Base-by-base conservation (phyloP, 2,888 invertebrate genomes). In the Hedychridium roseum region DNA sequence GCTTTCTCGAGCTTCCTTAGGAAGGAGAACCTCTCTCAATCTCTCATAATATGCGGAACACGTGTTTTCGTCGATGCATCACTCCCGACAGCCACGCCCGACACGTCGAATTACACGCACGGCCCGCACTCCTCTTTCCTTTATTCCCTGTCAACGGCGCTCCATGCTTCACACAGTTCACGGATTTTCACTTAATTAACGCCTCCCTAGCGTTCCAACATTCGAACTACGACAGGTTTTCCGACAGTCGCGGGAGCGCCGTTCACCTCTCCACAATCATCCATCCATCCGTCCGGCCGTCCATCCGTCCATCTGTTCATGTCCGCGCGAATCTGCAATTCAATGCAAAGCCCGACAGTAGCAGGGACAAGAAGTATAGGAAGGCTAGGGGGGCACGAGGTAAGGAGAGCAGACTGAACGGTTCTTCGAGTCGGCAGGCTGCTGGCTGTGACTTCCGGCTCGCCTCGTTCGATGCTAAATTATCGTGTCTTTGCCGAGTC, bases 401-500 rank as follows among this genome's bases (percentile, higher is more conserved):
- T n/a, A n/a, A n/a, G n/a, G n/a, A n/a, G n/a, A n/a, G n/a, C n/a
- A n/a, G n/a, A n/a, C n/a, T n/a, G n/a, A n/a, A n/a, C n/a, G n/a
- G n/a, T n/a, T n/a, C n/a, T n/a, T n/a, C n/a, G 23, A 23, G 23
- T 23, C 23, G 5, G 9, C 23, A 23, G 9, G 9, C 5, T 23
- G 23, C 23, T 23, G 5, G 23, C 5, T 23, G 9, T 23, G 5
- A 9, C 5, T 9, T 23, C 23, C 23, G 23, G 23, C 9, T 9
- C 23, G 23, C 9, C 5, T 9, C 58, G 73, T 73, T 73, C 63
- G 70, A 65, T n/a, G 50, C 57, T 74, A 72, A 78, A 64, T 77
- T 75, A 77, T 76, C 72, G 70, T 78, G 78, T 78, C n/a, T n/a
- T 78, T 77, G 77, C 74, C 73, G 62, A 76, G 76, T 78, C 76